Base-by-base conservation (phyloP, 2,888 invertebrate species). In the Morpho deidamia region DNA sequence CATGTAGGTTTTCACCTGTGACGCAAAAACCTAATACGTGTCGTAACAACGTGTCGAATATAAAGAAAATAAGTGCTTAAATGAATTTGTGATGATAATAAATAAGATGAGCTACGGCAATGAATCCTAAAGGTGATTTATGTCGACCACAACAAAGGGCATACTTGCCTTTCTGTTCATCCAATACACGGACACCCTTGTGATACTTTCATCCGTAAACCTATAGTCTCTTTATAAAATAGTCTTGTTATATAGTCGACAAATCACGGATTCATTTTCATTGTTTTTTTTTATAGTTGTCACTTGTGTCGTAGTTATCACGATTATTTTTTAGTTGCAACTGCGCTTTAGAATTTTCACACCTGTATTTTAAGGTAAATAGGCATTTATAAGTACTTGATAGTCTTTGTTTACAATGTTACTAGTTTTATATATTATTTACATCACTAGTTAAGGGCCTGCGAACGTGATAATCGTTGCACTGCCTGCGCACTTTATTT, bases 101-200 rank as follows among this genome's bases (percentile, higher is more conserved):
- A 44, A 42, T 47, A 34, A 32, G 8, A 37, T 43, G 37, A 45
- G 41, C 38, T 11, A 54, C 51, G 57, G 45, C 53, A 12, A 42
- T 53, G 53, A 54, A 53, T 53, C 55, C 51, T 56, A 12, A 37
- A 53, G 52, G 60, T 66, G 60, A 65, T 59, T 59, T 46, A 43
- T 55, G 47, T 51, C 58, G 44, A 59, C 55, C 60, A 49, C 53
- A 56, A 57, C 57, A 63, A 63, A 81, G 78, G 80, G 76, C 60
- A 63, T 78, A 88, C 89, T 89, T 85, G 85, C 88, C 88, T 88
- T 85, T 83, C 72, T 85, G 79, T 76, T 81, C 88, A 89, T 89
- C 89, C 88, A 89, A 89, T 86, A 78, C 76, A 72, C 77, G 78
- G 76, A 72, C 79, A 78, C 70, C 73, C 78, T 81, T 81, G 72